Conservation (phyloP, 2,797 vertebrate species). For the Phylloscopus collybita region DNA sequence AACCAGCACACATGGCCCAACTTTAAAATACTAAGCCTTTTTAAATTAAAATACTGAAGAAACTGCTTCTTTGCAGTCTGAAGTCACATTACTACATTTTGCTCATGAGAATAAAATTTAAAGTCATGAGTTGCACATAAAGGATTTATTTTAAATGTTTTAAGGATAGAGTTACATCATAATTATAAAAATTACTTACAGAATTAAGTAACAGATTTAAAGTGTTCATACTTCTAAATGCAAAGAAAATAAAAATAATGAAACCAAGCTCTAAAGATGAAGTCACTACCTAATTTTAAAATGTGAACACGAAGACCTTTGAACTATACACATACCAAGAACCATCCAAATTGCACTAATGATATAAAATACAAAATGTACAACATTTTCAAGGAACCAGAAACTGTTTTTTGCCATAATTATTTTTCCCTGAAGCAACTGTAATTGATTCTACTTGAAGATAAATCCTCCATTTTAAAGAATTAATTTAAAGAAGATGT, state of each 20-base stretch:
- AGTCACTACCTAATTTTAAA: slow-evolving; percentile 80
- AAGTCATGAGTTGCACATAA: slow-evolving; percentile 83
- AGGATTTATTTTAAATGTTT: slow-evolving; percentile 87
- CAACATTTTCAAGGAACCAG: slow-evolving; percentile 86
- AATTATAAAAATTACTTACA: slow-evolving; percentile 92
- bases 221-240: slow-evolving; percentile 88
- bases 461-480: neutral
- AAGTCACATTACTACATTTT: slow-evolving; percentile 65
- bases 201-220: slow-evolving; percentile 87
- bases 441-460: slow-evolving; percentile 11
- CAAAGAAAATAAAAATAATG: slow-evolving; percentile 81
- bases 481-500: neutral
- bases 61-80: slow-evolving; percentile 38
- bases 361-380: slow-evolving; percentile 73
- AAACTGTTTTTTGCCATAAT: slow-evolving; percentile 42
- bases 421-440: slow-evolving; percentile 55
- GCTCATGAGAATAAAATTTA: slow-evolving; percentile 74
- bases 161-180: slow-evolving; percentile 88
- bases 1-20: slow-evolving; percentile 2
- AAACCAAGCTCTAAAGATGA: slow-evolving; percentile 80
- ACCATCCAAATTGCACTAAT: slow-evolving; percentile 81
- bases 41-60: slow-evolving; percentile 21
- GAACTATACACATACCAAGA: slow-evolving; percentile 81
- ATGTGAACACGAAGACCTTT: slow-evolving; percentile 82
- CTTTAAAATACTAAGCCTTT: slow-evolving; percentile 36